Percentiles rank a stretch among this genome's conserved stretches.
phyloP scores from a whole-genome alignment of 1,140 invertebrate species.

The Hypothenemus hampei region DNA sequence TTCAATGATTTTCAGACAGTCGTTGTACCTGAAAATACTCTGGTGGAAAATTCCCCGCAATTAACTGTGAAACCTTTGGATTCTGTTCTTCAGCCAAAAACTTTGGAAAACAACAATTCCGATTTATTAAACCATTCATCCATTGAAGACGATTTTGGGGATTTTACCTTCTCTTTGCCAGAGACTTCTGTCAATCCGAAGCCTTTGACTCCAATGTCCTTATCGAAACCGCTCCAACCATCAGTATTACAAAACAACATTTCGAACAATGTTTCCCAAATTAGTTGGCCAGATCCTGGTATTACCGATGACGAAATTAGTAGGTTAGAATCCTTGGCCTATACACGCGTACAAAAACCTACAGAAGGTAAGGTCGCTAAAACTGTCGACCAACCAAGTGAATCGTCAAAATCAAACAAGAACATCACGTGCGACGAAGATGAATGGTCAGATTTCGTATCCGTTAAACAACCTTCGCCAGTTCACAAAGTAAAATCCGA shows the following conservation, averaged over 20 bases:
- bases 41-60: background rate
- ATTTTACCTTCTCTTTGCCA: constrained; percentile 36
- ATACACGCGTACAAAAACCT: constrained; percentile 25
- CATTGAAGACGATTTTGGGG: constrained; percentile 37
- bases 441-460: constrained; percentile 45
- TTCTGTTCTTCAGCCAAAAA: constrained; percentile 1
- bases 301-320: constrained; percentile 59
- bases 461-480: constrained; percentile 27
- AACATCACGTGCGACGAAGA: constrained; percentile 35
- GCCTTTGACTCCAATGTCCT: constrained; percentile 4
- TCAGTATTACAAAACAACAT: constrained; percentile 12
- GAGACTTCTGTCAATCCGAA: background rate
- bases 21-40: constrained; percentile 18
- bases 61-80: constrained; percentile 13
- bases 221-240: constrained; percentile 34
- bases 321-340: constrained; percentile 29
- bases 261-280: constrained; percentile 33
- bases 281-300: constrained; percentile 61
- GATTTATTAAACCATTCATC: background rate
- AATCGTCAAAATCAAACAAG: background rate
- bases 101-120: background rate
- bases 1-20: constrained; percentile 41
- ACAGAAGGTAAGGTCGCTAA: constrained; percentile 1
- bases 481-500: constrained; percentile 27
- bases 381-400: background rate